These are phyloP conservation scores for Heliconius cydno DNA, from an alignment of 2,888 invertebrate genomes.

Conservation along the genomic window DNA sequence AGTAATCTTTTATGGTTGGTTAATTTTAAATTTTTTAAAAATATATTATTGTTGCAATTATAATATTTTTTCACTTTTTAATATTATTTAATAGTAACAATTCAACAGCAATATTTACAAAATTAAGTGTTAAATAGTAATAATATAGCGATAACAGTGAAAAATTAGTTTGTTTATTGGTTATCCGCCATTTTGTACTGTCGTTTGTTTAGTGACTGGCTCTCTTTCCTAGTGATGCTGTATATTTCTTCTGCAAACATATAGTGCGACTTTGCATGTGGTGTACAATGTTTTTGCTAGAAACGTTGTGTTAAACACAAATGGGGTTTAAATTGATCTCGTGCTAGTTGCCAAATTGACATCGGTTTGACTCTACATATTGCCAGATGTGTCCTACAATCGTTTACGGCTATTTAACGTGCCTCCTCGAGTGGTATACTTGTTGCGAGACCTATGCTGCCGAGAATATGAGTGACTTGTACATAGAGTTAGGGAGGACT, in stretches of 20 bases:
- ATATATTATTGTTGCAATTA: conserved; percentile 67
- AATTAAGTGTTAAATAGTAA: conserved; percentile 61
- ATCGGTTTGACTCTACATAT: conserved; percentile 74
- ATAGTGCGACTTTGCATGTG: conserved; percentile 72
- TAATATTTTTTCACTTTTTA: conserved; percentile 75
- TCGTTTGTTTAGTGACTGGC: conserved; percentile 83
- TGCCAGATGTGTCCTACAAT: conserved; percentile 84
- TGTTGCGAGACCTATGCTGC: conserved; percentile 84
- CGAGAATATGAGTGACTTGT: conserved; percentile 82
- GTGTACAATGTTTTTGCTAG: conserved; percentile 78
- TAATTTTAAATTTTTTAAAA: conserved; percentile 68
- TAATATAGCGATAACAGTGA: conserved; percentile 66
- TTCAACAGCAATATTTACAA: conserved; percentile 55
- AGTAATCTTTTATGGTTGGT: neutral
- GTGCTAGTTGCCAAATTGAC: conserved; percentile 78
- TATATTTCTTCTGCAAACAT: conserved; percentile 69
- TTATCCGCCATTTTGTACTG: conserved; percentile 84
- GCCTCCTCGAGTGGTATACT: conserved; percentile 86
- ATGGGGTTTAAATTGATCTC: conserved; percentile 68
- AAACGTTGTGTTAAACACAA: conserved; percentile 68
- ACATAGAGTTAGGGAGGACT: conserved; percentile 44
- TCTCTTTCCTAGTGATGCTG: conserved; percentile 75
- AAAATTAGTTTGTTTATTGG: conserved; percentile 83
- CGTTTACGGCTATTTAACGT: conserved; percentile 81
- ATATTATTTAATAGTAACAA: conserved; percentile 65